phyloP scores from a whole-genome alignment of 2,113 vertebrate genomes.

The Nannospalax galili region DNA sequence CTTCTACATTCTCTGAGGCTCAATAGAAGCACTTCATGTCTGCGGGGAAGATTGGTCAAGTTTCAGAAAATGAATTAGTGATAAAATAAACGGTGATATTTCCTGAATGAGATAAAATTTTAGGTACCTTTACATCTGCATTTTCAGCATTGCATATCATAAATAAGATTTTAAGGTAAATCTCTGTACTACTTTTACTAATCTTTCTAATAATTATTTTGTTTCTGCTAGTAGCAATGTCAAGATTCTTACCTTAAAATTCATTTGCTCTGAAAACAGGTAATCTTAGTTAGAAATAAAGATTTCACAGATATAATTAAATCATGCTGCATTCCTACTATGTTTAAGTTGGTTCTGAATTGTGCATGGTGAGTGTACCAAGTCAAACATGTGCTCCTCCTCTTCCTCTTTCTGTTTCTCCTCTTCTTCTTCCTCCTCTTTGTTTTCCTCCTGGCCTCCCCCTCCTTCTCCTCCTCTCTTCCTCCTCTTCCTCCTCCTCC shows the following conservation, averaged over 20 bases:
- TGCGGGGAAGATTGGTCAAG: background rate
- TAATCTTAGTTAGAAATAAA: background rate
- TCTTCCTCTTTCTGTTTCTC: too few relatives aligned
- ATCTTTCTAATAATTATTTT: background rate
- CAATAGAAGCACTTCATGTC: background rate
- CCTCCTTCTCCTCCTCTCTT: background rate
- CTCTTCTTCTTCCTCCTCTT: too few relatives aligned
- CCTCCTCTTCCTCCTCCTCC: background rate
- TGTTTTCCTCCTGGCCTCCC: too few relatives aligned
- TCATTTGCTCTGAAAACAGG: background rate
- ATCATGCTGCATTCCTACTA: background rate
- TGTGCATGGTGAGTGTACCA: background rate
- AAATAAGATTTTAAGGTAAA: background rate
- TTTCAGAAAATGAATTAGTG: background rate
- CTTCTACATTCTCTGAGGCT: background rate
- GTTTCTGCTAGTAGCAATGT: background rate
- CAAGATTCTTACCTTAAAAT: background rate
- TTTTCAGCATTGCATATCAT: background rate
- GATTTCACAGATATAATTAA: background rate
- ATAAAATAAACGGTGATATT: background rate
- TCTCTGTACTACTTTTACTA: background rate
- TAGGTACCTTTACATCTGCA: accelerated
- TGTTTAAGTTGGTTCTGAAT: background rate
- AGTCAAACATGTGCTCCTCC: too few relatives aligned
- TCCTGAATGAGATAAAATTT: background rate